phyloP scores from a whole-genome alignment of 2,113 vertebrate species.

The Barbus barbus region DNA sequence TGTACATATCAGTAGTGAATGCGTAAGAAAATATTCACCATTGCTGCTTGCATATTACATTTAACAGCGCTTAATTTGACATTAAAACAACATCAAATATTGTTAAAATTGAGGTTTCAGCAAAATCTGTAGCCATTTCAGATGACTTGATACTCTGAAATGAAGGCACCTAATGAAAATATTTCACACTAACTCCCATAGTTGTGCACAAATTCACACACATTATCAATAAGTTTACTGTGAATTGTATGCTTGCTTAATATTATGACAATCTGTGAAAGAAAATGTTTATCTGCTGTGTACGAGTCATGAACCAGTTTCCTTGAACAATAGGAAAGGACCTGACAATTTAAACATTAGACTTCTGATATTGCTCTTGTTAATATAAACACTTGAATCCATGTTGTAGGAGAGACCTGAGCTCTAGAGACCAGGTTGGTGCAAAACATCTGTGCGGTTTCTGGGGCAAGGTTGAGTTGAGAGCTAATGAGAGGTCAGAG shows the following conservation, averaged over 20 bases:
- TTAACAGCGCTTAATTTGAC: not conserved
- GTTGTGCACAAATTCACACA: not conserved
- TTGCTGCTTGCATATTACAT: not conserved
- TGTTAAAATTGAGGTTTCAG: not conserved
- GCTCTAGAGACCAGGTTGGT: not conserved
- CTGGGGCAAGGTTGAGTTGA: not conserved
- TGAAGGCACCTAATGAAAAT: not conserved
- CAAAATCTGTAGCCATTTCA: not conserved
- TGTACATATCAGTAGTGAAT: not conserved
- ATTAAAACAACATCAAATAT: not conserved
- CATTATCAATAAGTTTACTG: not conserved
- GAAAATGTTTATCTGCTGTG: not conserved
- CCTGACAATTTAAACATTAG: conserved; percentile 4
- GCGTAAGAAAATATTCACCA: not conserved
- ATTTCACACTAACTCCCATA: not conserved
- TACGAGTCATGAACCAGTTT: not conserved
- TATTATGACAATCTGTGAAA: not conserved
- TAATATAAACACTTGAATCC: not conserved
- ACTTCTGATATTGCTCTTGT: not conserved
- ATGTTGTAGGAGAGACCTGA: not conserved
- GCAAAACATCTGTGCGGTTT: conserved; percentile 21
- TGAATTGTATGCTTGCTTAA: not conserved
- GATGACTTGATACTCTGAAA: not conserved
- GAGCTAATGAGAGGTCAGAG: conserved; percentile 45
- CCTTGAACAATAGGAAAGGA: not conserved